Evolutionary conservation across 2,888 invertebrate genomes (phyloP).

Genomic region (Agriopis aurantiaria): DNA sequence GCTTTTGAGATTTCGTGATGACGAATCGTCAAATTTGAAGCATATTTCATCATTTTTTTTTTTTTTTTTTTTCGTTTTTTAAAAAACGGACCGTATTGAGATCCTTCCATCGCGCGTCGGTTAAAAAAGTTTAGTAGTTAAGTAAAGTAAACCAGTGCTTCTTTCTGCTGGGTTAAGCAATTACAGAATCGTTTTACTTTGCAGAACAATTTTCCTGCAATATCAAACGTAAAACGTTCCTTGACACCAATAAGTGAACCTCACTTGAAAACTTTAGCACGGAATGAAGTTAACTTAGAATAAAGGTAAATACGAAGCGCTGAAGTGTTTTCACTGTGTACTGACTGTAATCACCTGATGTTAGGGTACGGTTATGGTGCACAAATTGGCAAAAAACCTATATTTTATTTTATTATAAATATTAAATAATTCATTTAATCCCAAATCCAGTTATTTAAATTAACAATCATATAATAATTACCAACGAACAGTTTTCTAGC

Average conservation of each 20-base stretch:
- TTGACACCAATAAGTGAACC: conserved; percentile 15
- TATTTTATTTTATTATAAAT: no score
- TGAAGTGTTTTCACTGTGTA: conserved; percentile 21
- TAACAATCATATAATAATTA: no score
- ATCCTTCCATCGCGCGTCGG: no score
- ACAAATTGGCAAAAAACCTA: not conserved
- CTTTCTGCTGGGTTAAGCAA: conserved; percentile 1
- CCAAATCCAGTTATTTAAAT: no score
- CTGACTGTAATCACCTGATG: conserved; percentile 15
- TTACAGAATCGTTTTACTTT: conserved; percentile 1
- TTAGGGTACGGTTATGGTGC: not conserved
- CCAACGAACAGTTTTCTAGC: no score
- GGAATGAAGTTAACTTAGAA: conserved; percentile 19
- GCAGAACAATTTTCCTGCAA: conserved; percentile 2
- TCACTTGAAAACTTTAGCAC: conserved; percentile 18
- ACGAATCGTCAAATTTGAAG: no score
- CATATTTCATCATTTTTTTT: no score
- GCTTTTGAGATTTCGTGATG: no score
- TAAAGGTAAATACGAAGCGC: conserved; percentile 20
- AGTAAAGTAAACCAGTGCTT: not conserved
- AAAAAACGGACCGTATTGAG: no score
- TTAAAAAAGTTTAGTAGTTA: not conserved
- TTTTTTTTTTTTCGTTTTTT: no score
- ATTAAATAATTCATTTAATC: no score
- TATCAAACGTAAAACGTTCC: not conserved